Base-by-base conservation (phyloP, 1,140 invertebrate genomes). In the Meloidogyne floridensis region DNA sequence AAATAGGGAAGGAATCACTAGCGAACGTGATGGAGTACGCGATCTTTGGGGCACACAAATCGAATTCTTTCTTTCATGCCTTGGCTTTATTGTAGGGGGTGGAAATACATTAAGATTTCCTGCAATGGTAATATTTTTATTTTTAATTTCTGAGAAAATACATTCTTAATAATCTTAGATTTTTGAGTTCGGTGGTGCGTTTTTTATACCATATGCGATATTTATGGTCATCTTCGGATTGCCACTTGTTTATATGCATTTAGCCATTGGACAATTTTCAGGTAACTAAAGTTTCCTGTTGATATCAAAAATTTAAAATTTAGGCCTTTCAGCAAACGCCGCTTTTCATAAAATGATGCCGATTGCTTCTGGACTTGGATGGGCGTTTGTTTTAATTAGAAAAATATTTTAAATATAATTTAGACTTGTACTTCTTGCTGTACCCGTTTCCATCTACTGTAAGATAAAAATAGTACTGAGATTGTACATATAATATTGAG, bases 371-470 rank as follows among this genome's bases (percentile, higher is more conserved):
- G 84, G 91, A 75, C 87, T 92, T 82, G 92, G 92, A 10, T 91
- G 91, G 86, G 89, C 90, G n/a, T 90, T 92, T 47, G 77, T 79
- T 71, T 70, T 32, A 3, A 71, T 10, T 32, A n/a, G 2, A 20
- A 9, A 15, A 15, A 79, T 56, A 13, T 77, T 72, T 5, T 4
- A 65, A 76, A 76, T n/a, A 18, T 2, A 15, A 2, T 32, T 42
- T 6, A 79, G 77, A 2, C 65, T 79, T 85, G 90, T 92, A 15
- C 77, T 91, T 0, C 85, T 91, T 9, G 90, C 91, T 2, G 85
- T 88, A 7, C 81, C 92, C 1, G 88, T 92, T 2, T 85, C 89
- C 56, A 87, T 92, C 72, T 92, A 92, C 84, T 92, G 59, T 65
- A 65, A n/a, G 59, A n/a, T 5, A 47, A 2, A 20, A 47, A 47